phyloP scores from a whole-genome alignment of 2,113 vertebrate genomes.

The Toxostoma redivivum region DNA sequence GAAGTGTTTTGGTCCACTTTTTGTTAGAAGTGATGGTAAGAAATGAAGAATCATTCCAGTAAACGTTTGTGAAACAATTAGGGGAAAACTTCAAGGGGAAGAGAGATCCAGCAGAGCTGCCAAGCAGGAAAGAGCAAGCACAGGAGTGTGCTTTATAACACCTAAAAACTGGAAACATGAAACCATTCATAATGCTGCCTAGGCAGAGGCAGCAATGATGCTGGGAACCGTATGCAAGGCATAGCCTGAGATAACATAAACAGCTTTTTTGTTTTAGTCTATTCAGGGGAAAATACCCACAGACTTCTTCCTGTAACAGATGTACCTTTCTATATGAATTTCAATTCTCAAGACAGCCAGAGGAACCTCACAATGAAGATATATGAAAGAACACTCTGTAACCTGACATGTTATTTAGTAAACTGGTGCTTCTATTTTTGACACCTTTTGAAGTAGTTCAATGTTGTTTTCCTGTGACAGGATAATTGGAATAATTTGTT shows the following conservation, averaged over 20 bases:
- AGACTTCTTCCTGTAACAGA: neutral
- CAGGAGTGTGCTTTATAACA: neutral
- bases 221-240: neutral
- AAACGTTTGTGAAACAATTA: neutral
- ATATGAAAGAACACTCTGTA: neutral
- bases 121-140: neutral
- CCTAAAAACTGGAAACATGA: neutral
- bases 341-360: neutral
- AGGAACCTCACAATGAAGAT: neutral
- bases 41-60: neutral
- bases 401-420: neutral
- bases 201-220: neutral
- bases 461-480: neutral
- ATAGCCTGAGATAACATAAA: neutral
- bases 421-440: slow-evolving; percentile 4
- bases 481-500: neutral
- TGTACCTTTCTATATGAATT: neutral
- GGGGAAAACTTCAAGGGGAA: neutral
- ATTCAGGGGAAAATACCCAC: neutral
- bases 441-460: neutral
- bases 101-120: neutral
- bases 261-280: neutral
- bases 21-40: neutral
- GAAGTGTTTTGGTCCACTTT: neutral
- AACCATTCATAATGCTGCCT: neutral